phyloP scores from a whole-genome alignment of 2,888 invertebrate genomes.

The Nomada fabriciana region DNA sequence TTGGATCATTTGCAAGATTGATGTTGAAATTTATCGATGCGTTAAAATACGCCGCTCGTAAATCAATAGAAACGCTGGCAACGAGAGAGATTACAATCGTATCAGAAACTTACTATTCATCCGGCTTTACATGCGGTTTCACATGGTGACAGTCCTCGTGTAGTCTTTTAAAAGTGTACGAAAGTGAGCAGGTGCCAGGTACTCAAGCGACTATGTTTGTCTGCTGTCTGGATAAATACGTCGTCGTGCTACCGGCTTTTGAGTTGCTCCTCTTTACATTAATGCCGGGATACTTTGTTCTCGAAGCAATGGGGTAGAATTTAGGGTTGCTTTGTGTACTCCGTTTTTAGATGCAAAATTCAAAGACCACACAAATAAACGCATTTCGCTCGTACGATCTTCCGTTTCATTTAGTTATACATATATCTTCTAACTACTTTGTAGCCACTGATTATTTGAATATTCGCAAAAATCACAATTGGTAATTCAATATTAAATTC shows the following conservation, averaged over 20 bases:
- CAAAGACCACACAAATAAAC: background rate
- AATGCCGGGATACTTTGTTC: constrained; percentile 40
- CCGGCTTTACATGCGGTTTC: background rate
- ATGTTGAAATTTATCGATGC: background rate
- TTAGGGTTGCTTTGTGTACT: constrained; percentile 6
- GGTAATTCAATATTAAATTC: background rate
- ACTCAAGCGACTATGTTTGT: constrained; percentile 63
- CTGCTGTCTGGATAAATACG: constrained; percentile 70
- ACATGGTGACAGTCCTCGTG: constrained; percentile 1
- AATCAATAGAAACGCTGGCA: background rate
- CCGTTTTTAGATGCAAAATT: background rate
- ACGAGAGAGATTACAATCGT: background rate
- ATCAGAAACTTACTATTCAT: constrained; percentile 15
- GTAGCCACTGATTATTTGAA: no score
- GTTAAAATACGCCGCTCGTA: background rate
- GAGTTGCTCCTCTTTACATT: constrained; percentile 33
- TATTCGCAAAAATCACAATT: background rate
- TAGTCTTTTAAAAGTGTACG: constrained; percentile 22
- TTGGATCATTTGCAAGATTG: background rate
- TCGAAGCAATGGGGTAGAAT: background rate
- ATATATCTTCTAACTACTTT: no score
- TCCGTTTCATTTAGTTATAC: no score
- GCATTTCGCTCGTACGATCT: background rate
- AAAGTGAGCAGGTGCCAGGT: constrained; percentile 57
- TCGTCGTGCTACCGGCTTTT: constrained; percentile 50